These are phyloP conservation scores for Lucinisca nassula DNA, from an alignment of 2,888 invertebrate genomes.

Conservation along the genomic window DNA sequence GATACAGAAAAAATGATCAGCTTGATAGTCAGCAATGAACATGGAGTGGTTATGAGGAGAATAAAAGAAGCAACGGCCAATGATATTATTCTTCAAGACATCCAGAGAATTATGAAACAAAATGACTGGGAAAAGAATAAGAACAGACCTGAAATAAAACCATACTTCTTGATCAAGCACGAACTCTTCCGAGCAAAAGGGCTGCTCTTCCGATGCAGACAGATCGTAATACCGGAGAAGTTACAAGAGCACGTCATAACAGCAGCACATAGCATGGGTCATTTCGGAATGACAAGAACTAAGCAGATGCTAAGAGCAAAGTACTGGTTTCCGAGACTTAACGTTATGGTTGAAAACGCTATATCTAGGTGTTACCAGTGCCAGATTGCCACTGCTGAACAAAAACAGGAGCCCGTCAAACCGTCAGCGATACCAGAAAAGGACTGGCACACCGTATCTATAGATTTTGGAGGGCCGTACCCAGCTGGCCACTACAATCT, in stretches of 20 bases:
- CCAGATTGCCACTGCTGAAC: constrained; percentile 36
- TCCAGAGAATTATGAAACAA: neutral
- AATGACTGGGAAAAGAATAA: neutral
- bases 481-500: constrained; percentile 24
- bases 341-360: constrained; percentile 20
- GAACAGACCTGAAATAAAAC: neutral
- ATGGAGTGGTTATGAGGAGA: neutral
- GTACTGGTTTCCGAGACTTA: too few species aligned
- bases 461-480: constrained; percentile 9
- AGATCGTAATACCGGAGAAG: too few species aligned
- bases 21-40: neutral
- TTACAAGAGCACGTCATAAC: neutral
- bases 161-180: neutral
- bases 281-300: constrained; percentile 31
- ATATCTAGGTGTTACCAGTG: constrained; percentile 29
- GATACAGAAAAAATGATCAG: neutral
- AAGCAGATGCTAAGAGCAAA: neutral
- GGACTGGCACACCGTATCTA: constrained; percentile 2
- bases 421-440: constrained; percentile 28
- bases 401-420: constrained; percentile 35
- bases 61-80: neutral
- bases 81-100: neutral
- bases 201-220: too few species aligned
- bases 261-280: constrained; percentile 28
- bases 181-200: neutral